Evolutionary conservation across 2,797 vertebrate genomes (phyloP).

Genomic region (Pseudochirops cupreus): DNA sequence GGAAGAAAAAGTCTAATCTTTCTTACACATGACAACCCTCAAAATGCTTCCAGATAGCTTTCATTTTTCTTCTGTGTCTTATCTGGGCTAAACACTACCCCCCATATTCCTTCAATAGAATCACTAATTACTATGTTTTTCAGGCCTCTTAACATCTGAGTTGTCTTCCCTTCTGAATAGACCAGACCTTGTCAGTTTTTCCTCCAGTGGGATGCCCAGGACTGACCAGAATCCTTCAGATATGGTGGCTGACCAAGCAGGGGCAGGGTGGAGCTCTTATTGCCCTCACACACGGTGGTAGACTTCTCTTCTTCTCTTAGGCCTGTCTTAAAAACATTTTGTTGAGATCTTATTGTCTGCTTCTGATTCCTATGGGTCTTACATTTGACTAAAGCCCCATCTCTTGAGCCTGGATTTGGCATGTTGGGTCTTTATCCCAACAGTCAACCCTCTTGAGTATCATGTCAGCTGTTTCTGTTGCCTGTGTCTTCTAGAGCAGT

Average conservation of each 20-base stretch:
- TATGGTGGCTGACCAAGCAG: background rate
- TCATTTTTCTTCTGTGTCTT: background rate
- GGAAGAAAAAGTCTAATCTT: background rate
- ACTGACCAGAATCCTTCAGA: background rate
- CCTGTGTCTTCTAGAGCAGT: background rate
- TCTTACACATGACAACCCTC: background rate
- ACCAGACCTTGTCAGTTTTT: background rate
- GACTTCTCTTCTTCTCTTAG: too few relatives aligned
- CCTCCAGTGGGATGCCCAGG: background rate
- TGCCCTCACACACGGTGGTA: background rate
- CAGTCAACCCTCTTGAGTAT: background rate
- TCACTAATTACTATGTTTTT: background rate
- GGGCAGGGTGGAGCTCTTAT: background rate
- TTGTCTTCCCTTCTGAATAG: background rate
- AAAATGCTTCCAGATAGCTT: background rate
- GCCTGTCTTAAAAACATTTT: slow-evolving; percentile 3
- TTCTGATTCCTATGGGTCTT: background rate
- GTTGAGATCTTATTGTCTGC: background rate
- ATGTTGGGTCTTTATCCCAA: background rate
- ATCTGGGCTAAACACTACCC: background rate
- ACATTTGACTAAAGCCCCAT: background rate
- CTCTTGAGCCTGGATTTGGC: background rate
- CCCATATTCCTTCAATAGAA: background rate
- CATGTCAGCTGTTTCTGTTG: background rate
- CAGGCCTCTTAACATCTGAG: background rate